These are phyloP conservation scores for Torymus auratus DNA, from an alignment of 2,888 invertebrate species.

Conservation along the genomic window DNA sequence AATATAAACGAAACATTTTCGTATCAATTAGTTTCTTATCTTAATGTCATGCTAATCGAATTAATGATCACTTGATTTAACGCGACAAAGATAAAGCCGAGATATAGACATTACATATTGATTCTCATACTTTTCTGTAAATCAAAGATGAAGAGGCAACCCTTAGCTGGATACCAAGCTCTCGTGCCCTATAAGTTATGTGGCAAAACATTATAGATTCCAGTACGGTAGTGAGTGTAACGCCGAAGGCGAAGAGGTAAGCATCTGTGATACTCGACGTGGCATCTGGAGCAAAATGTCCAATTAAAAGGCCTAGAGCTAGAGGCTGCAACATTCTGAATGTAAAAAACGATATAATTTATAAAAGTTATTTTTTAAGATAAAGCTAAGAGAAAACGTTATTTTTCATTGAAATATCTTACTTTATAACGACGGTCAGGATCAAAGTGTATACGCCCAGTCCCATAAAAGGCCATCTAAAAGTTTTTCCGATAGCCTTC, in stretches of 20 bases:
- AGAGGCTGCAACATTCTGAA: constrained; percentile 82
- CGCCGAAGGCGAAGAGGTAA: constrained; percentile 82
- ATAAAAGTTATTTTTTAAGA: not conserved
- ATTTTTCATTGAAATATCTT: constrained; percentile 22
- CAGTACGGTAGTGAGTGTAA: constrained; percentile 80
- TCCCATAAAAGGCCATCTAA: constrained; percentile 80
- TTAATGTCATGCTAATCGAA: no score
- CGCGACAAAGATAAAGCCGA: no score
- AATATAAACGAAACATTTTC: no score
- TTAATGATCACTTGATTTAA: no score
- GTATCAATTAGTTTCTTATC: no score
- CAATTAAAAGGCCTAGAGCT: constrained; percentile 81
- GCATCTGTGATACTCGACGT: constrained; percentile 79
- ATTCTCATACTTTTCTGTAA: constrained; percentile 85
- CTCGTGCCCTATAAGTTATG: constrained; percentile 78
- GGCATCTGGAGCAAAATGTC: constrained; percentile 80
- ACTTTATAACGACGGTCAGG: constrained; percentile 80
- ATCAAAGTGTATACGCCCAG: constrained; percentile 80
- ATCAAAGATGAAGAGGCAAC: constrained; percentile 87
- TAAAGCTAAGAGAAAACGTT: no score
- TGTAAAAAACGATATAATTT: constrained; percentile 58
- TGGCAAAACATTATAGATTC: constrained; percentile 84
- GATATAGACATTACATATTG: not conserved
- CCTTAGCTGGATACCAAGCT: constrained; percentile 87
- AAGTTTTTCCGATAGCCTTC: constrained; percentile 80